Percentiles rank a stretch among this genome's conserved stretches.
Evolutionary conservation across 2,113 vertebrate species (phyloP).

Genomic region (Podarcis muralis): DNA sequence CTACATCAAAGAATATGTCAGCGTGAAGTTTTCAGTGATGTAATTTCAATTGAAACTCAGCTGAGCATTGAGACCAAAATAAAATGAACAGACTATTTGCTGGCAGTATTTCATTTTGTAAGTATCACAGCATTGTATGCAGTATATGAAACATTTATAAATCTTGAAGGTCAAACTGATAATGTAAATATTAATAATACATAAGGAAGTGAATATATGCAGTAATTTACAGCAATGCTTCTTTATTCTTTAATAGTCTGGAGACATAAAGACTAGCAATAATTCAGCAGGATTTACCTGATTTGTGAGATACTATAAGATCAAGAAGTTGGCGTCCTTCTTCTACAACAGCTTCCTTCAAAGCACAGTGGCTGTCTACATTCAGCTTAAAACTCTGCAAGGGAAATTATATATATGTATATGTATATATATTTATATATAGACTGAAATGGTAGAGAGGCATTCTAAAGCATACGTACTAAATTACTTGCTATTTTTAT

Average conservation of each 20-base stretch:
- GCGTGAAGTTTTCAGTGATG: conserved; percentile 74
- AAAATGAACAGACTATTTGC: conserved; percentile 83
- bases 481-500: conserved; percentile 68
- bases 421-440: not conserved
- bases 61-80: conserved; percentile 77
- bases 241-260: conserved; percentile 84
- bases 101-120: conserved; percentile 84
- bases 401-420: not conserved
- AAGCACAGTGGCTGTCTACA: conserved; percentile 87
- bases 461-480: conserved; percentile 50
- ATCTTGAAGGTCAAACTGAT: conserved; percentile 98
- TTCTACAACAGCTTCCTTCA: conserved; percentile 93
- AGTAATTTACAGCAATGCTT: conserved; percentile 86
- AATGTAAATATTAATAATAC: conserved; percentile 99
- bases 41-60: conserved; percentile 77
- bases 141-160: conserved; percentile 92
- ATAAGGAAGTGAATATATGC: conserved; percentile 88
- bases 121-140: conserved; percentile 85
- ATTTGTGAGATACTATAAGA: conserved; percentile 93
- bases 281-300: conserved; percentile 89
- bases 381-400: conserved; percentile 93
- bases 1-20: conserved; percentile 78
- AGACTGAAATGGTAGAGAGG: conserved; percentile 39
- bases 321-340: conserved; percentile 91
- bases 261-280: conserved; percentile 82